phyloP scores from a whole-genome alignment of 2,113 vertebrate species.

The Malurus cyaneus region DNA sequence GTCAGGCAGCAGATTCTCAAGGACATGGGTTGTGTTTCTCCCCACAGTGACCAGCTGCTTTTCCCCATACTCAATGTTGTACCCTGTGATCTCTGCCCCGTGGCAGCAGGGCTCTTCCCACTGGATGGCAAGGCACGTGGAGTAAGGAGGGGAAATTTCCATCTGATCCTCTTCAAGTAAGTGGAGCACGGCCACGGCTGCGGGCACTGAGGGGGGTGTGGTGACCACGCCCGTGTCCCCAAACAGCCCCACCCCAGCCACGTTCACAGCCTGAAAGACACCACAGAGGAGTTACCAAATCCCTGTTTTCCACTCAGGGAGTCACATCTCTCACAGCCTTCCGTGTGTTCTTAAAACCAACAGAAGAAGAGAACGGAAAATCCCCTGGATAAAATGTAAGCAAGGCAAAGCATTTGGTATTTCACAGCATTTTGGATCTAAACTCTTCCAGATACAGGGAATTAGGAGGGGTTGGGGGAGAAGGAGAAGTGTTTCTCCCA shows the following conservation, averaged over 20 bases:
- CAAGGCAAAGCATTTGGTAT: not conserved
- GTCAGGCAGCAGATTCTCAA: slow-evolving; percentile 80
- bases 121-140: slow-evolving; percentile 76
- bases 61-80: slow-evolving; percentile 82
- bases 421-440: not conserved
- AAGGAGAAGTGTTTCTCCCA: not conserved
- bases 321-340: not conserved
- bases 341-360: not conserved
- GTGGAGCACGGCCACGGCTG: slow-evolving; percentile 70
- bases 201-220: slow-evolving; percentile 74
- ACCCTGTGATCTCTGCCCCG: slow-evolving; percentile 78
- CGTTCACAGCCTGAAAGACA: slow-evolving; percentile 75
- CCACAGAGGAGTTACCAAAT: accelerated
- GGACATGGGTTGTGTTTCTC: slow-evolving; percentile 70
- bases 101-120: slow-evolving; percentile 81
- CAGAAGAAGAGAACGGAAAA: not conserved
- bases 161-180: slow-evolving; percentile 71
- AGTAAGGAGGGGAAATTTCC: slow-evolving; percentile 58
- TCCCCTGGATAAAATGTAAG: not conserved
- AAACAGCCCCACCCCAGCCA: slow-evolving; percentile 74
- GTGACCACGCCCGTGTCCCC: slow-evolving; percentile 68
- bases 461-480: not conserved
- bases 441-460: not conserved
- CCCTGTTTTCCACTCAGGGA: not conserved
- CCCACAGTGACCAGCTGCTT: slow-evolving; percentile 73